Base-by-base conservation (phyloP, 2,113 vertebrate species). In the Ornithorhynchus anatinus region DNA sequence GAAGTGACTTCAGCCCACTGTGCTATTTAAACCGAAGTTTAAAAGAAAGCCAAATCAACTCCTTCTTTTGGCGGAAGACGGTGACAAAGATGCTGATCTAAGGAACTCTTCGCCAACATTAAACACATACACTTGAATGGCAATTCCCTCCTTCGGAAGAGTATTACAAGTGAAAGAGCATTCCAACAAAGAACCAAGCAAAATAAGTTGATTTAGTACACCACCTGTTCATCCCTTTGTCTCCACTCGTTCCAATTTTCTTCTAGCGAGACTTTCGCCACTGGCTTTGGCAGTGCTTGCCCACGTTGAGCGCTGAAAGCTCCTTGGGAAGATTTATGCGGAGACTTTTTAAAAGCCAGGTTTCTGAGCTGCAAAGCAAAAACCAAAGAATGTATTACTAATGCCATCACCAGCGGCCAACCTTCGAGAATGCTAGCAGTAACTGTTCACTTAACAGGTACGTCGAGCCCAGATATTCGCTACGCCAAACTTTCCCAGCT, bases 281-380 rank as follows among this genome's bases (percentile, higher is more conserved):
- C 77, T 39, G 87, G 14, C 11, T 74, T 54, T 16, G 92, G 86
- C 45, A 69, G 82, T 27, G 93, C 82, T 74, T 95, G 92, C 22
- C 96, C 96, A 63, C 80, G 88, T 17, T 95, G 95, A 80, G 93
- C 82, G 2, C 89, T 85, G 73, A 91, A 92, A 63, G 92, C 74
- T 2, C 89, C 89, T 67, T 81, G 87, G 7, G 91, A 91, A 2
- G 95, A 95, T 80, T 96, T 98, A 81, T 96, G 96, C 57, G 96
- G 95, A 86, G 97, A 93, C 92, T 97, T 99, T 91, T 95, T 97
- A 87, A 98, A 99, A 82, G 97, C 96, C 67, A 99, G 90, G 85
- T 94, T 97, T 79, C 97, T 94, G 40, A 99, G 92, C 96, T 98
- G 81, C 58, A 56, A 90, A 54, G 63, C 77, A 40, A 88, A 59